Conservation (phyloP, 2,113 vertebrate genomes). For the Malurus cyaneus region DNA sequence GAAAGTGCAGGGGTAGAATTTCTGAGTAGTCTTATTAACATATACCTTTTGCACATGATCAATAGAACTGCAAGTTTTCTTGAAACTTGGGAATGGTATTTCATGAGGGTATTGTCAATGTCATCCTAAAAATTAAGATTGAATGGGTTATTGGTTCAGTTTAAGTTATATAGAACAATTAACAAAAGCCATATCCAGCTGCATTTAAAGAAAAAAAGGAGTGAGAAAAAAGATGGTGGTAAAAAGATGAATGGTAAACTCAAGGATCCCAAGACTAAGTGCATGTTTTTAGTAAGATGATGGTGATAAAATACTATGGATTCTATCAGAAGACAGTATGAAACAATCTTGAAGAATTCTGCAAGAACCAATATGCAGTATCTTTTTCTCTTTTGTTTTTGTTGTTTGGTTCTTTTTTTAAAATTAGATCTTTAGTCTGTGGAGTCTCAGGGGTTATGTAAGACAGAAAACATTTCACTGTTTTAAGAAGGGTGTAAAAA, state of each 20-base stretch:
- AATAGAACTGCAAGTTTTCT: background rate
- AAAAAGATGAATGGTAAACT: background rate
- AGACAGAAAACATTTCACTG: background rate
- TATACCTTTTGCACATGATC: background rate
- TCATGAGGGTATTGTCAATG: background rate
- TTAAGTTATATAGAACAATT: background rate
- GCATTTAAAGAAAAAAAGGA: rapidly evolving
- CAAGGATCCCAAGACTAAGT: background rate
- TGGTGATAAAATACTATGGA: background rate
- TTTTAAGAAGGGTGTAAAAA: background rate
- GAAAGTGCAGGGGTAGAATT: background rate
- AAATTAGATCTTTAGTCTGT: background rate
- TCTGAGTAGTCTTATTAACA: background rate
- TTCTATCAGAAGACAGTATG: background rate
- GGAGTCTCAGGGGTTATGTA: background rate
- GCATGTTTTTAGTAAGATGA: background rate
- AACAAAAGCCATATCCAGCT: background rate
- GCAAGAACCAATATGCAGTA: background rate
- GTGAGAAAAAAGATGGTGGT: background rate
- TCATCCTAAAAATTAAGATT: background rate
- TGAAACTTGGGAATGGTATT: background rate
- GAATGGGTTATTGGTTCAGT: background rate
- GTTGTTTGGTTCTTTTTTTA: background rate
- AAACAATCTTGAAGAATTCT: background rate
- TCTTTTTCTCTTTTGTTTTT: background rate